Evolutionary conservation across 2,888 invertebrate species (phyloP).

Genomic region (Falcaria lacertinaria): DNA sequence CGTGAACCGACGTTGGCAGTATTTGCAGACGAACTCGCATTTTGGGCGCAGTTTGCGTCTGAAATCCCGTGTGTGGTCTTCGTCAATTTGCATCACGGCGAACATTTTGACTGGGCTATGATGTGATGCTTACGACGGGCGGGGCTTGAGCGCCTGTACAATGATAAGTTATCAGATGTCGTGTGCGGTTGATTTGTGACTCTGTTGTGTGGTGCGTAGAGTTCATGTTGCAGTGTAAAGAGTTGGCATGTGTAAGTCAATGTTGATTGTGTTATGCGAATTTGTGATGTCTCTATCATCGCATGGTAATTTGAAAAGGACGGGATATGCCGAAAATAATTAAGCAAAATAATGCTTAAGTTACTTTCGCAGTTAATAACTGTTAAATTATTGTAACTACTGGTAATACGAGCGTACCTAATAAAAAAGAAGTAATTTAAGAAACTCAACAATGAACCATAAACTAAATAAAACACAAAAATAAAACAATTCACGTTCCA

Average conservation of each 20-base stretch:
- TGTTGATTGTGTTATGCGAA: conserved; percentile 18
- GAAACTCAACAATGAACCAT: no score
- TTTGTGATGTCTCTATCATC: background rate
- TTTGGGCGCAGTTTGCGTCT: conserved; percentile 94
- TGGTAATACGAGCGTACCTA: no score
- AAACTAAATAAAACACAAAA: background rate
- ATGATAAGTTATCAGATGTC: conserved; percentile 66
- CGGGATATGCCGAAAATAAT: background rate
- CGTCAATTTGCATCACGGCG: conserved; percentile 94
- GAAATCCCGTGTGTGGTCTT: conserved; percentile 91
- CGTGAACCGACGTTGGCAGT: conserved; percentile 98
- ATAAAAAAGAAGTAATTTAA: no score
- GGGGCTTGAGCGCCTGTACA: conserved; percentile 73
- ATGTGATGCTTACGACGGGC: conserved; percentile 72
- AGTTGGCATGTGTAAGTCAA: conserved; percentile 25
- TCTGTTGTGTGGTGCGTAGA: conserved; percentile 34
- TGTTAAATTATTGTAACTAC: no score
- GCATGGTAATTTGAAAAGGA: background rate
- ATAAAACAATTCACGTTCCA: conserved; percentile 11
- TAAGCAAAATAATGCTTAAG: background rate
- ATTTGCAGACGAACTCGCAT: conserved; percentile 99
- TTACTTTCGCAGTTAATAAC: background rate
- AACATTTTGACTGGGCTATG: conserved; percentile 85
- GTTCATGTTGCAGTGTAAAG: conserved; percentile 27
- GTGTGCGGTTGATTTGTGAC: conserved; percentile 41